Evolutionary conservation across 2,113 vertebrate genomes (phyloP).

Genomic region (Zosterops lateralis): DNA sequence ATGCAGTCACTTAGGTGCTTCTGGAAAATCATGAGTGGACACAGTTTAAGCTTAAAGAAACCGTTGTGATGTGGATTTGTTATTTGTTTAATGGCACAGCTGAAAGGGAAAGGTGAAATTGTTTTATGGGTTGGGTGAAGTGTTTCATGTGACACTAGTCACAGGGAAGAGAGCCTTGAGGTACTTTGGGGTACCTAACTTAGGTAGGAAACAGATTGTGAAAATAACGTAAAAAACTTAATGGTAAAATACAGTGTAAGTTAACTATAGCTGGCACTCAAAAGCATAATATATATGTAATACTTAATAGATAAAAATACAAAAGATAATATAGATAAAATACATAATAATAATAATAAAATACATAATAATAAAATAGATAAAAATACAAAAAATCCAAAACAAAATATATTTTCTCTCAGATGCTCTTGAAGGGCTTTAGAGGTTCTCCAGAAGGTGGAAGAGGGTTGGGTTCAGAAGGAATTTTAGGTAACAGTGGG

Average conservation of each 20-base stretch:
- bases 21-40: not conserved
- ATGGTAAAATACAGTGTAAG: not conserved
- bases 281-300: not conserved
- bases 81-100: not conserved
- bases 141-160: not conserved
- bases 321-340: too few species aligned
- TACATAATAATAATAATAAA: too few species aligned
- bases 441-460: not conserved
- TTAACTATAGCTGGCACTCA: not conserved
- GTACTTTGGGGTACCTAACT: not conserved
- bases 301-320: not conserved
- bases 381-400: not conserved
- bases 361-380: too few species aligned
- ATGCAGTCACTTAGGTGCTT: not conserved
- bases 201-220: not conserved
- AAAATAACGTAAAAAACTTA: not conserved
- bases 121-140: not conserved
- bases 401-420: not conserved
- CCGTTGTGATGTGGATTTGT: not conserved
- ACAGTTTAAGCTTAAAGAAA: not conserved
- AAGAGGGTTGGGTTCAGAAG: not conserved
- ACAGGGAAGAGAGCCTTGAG: not conserved
- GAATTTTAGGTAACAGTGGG: not conserved
- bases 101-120: not conserved
- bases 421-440: not conserved